These are phyloP conservation scores for Lycaon pictus DNA, from an alignment of 2,113 vertebrate species.

Conservation along the genomic window DNA sequence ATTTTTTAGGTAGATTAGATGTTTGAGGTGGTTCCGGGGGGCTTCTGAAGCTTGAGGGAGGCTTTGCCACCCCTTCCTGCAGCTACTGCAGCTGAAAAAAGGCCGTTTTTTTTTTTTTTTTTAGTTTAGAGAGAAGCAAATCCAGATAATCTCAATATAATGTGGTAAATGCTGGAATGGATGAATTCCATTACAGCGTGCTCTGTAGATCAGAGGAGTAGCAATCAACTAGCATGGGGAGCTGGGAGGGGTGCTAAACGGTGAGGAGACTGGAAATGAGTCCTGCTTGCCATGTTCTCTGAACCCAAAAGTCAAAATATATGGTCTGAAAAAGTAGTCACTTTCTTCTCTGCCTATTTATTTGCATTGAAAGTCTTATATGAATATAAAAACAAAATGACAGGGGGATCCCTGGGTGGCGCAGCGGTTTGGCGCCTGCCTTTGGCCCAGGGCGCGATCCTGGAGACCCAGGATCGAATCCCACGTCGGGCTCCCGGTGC, in stretches of 20 bases:
- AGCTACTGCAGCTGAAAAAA: neutral
- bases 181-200: neutral
- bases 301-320: neutral
- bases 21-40: neutral
- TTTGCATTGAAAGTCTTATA: slow-evolving; percentile 19
- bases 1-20: neutral
- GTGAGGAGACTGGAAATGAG: neutral
- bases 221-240: neutral
- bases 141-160: neutral
- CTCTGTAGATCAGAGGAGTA: neutral
- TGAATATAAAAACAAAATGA: neutral
- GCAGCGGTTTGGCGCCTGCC: no score
- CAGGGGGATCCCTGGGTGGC: no score
- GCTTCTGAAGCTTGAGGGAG: neutral
- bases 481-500: no score
- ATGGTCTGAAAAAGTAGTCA: slow-evolving; percentile 25
- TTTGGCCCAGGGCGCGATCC: no score
- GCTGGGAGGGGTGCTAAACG: neutral
- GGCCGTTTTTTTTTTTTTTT: neutral
- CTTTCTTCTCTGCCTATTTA: slow-evolving; percentile 14
- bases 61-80: neutral
- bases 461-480: no score
- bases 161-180: neutral
- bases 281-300: neutral
- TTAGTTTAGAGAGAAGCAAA: neutral